Evolutionary conservation across 2,113 vertebrate species (phyloP), one percentile per base, ranked within the genome.

Genomic region (Notiomystis cincta): DNA sequence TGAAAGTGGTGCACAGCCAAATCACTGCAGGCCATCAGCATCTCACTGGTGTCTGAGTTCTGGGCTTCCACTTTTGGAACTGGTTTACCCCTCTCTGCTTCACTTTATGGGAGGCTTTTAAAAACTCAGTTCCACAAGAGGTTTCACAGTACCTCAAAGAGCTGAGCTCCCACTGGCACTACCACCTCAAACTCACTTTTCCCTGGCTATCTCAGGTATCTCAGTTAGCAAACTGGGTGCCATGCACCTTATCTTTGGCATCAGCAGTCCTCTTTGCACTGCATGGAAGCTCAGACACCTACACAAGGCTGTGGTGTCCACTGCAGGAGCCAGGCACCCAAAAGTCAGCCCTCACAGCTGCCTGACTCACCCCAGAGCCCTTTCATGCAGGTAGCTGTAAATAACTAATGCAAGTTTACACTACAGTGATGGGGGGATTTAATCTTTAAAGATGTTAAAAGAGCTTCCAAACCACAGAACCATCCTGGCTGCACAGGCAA

Each of bases 381-480:
- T 96, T 95, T 90, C 85, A 93, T 92, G 82, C 37, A 28, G 0
- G n/a, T 11, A 92, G 28, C 90, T 86, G 92, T 93, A 95, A 95
- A 96, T 88, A 95, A 66, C 87, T 77, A 50, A 62, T 5, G 37
- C 66, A 50, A 87, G 93, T 93, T 97, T 95, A 97, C 66, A 73
- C 27, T 77, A 64, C 75, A 93, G n/a, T 0, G 13, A 40, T 25
- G 51, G 81, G 77, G 54, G 70, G 33, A 65, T 96, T 92, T 90
- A 80, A 92, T 95, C 94, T 90, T 65, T 40, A 50, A 82, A 86
- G 79, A 50, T 7, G 20, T 85, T 86, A 82, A 88, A 90, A 93
- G 79, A 87, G 27, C 19, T 35, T 44, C 61, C 71, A 85, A 73
- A 47, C 89, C 76, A n/a, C 80, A 10, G 5, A 47, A 57, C 50